Percentiles rank a stretch among this genome's conserved stretches.
phyloP scores from a whole-genome alignment of 2,797 vertebrate genomes.

The Diglossa cyanea region DNA sequence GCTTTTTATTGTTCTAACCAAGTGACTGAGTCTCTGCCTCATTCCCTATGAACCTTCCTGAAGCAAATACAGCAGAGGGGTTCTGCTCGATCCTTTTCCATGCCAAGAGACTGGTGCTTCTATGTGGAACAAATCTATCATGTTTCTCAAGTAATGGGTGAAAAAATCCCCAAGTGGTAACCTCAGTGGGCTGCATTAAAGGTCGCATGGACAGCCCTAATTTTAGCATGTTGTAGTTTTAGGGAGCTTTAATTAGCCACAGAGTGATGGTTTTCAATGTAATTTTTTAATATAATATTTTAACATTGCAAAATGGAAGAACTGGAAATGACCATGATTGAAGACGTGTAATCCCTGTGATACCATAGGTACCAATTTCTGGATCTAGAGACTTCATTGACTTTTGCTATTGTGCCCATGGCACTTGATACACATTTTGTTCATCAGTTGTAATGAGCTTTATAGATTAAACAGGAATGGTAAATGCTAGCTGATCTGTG shows the following conservation, averaged over 20 bases:
- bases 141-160: background rate
- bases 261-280: background rate
- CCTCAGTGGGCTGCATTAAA: background rate
- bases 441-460: background rate
- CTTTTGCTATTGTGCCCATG: background rate
- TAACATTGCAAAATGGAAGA: background rate
- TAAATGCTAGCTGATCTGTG: background rate
- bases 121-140: background rate
- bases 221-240: background rate
- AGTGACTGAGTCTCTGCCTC: background rate
- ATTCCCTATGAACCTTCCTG: background rate
- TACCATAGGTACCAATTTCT: background rate
- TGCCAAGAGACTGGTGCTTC: background rate
- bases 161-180: fast-evolving
- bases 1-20: background rate
- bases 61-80: background rate
- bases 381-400: background rate
- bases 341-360: fast-evolving
- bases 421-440: background rate
- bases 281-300: background rate
- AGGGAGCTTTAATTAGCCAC: background rate
- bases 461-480: background rate
- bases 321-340: background rate
- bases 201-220: background rate
- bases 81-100: background rate